phyloP scores from a whole-genome alignment of 2,797 vertebrate species.

The Gambusia yucatana region DNA sequence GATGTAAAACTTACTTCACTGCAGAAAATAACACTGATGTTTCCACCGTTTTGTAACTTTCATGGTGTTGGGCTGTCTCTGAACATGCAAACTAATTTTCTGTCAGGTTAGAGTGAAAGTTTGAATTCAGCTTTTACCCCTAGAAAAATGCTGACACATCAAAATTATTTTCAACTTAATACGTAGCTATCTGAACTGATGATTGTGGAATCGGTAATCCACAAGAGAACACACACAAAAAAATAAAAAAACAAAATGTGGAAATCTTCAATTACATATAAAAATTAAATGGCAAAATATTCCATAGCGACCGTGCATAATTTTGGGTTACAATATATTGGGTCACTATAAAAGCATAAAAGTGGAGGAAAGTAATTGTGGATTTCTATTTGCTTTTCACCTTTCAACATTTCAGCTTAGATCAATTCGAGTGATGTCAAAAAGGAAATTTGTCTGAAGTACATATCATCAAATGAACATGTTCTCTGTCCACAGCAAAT shows the following conservation, averaged over 20 bases:
- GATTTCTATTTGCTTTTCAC: conserved; percentile 19
- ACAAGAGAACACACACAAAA: not conserved
- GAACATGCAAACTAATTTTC: not conserved
- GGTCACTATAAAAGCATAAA: not conserved
- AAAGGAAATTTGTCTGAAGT: conserved; percentile 1
- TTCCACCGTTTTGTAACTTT: not conserved
- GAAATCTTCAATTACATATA: not conserved
- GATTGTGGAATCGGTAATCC: not conserved
- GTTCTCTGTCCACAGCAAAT: conserved; percentile 9
- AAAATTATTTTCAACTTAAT: not conserved
- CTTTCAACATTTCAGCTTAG: conserved; percentile 12
- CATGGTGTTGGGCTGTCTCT: not conserved
- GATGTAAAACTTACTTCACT: not conserved
- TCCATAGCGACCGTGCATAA: not conserved
- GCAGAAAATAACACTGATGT: not conserved
- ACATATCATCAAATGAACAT: conserved; percentile 14
- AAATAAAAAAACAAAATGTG: not conserved
- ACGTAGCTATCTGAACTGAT: not conserved
- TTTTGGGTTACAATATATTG: not conserved
- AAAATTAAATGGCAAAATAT: not conserved
- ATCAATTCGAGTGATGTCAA: conserved; percentile 4
- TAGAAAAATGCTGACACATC: not conserved
- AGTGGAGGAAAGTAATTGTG: conserved; percentile 2
- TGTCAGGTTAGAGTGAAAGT: not conserved
- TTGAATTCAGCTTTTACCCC: not conserved